These are phyloP conservation scores for Morpho deidamia DNA, from an alignment of 2,888 invertebrate species.

Conservation along the genomic window DNA sequence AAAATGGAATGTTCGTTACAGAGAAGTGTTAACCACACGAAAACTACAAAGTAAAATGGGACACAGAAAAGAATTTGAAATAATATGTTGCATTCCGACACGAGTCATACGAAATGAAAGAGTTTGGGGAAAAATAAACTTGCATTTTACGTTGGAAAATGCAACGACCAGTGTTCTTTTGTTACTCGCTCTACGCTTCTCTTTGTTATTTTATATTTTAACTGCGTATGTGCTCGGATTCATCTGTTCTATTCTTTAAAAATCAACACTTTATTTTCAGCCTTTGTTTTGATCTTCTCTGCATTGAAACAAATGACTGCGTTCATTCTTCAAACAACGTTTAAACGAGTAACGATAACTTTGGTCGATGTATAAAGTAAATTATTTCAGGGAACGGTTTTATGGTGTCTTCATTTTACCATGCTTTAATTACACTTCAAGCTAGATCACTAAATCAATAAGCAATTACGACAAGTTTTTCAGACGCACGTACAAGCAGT, in stretches of 20 bases:
- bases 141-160: constrained; percentile 37
- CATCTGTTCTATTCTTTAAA: constrained; percentile 33
- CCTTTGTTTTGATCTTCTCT: constrained; percentile 20
- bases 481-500: constrained; percentile 31
- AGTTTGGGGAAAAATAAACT: constrained; percentile 34
- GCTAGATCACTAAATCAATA: constrained; percentile 32
- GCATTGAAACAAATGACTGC: constrained; percentile 8
- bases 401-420: constrained; percentile 7
- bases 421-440: constrained; percentile 16
- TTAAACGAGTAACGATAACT: constrained; percentile 1
- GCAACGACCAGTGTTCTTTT: constrained; percentile 33
- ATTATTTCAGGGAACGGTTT: not conserved
- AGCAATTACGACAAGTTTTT: constrained; percentile 51
- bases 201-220: constrained; percentile 37
- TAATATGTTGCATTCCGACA: constrained; percentile 37
- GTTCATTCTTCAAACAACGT: constrained; percentile 1
- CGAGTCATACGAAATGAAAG: constrained; percentile 38
- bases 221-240: constrained; percentile 33
- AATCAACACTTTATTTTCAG: constrained; percentile 30
- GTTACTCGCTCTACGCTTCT: constrained; percentile 30
- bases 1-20: too few relatives aligned
- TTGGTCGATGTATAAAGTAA: not conserved
- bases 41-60: constrained; percentile 35
- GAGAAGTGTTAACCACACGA: constrained; percentile 29
- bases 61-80: constrained; percentile 37